Evolutionary conservation across 2,113 vertebrate genomes (phyloP), one percentile per base, ranked within the genome.

Genomic region (Arvicanthis niloticus): DNA sequence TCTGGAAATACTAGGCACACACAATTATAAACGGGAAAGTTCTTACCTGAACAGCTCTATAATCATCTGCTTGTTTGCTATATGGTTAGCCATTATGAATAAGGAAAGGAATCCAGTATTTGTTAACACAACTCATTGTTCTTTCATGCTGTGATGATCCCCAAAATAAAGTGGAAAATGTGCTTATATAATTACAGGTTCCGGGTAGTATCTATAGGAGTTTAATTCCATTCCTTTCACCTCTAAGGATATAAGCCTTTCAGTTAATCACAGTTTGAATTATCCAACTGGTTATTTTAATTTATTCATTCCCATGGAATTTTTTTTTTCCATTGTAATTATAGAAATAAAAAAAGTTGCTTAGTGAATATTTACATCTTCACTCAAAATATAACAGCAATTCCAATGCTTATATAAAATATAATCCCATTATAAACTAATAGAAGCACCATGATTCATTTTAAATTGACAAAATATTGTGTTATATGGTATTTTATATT

Each of bases 221-320:
- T 96, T 3, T n/a, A 95, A 97, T 93, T 15, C 5, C 65, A 45
- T 97, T 97, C 94, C 77, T 97, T 95, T 68, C 53, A 62, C 58
- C 94, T 98, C 58, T 95, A 92, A 73, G 42, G 48, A 26, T 95
- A 73, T 97, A 98, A 97, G 96, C 15, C 29, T 96, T 68, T 95
- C 70, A 96, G 89, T 97, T 98, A 98, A 94, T 98, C 97, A 96
- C 53, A 96, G 53, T 94, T 95, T 86, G 95, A 97, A 95, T 97
- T 96, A 96, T 93, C 45, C 91, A 97, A 68, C 70, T 93, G 53
- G 19, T 91, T 97, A 97, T 97, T 98, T 97, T 96, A 97, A 96
- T 92, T 93, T 96, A 11, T 85, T 98, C 60, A 91, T 98, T 73
- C 89, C 5, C 29, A 89, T 65, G 91, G 56, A 60, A 96, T 89